phyloP scores from a whole-genome alignment of 2,113 vertebrate species.

The Poeciliopsis occidentalis region DNA sequence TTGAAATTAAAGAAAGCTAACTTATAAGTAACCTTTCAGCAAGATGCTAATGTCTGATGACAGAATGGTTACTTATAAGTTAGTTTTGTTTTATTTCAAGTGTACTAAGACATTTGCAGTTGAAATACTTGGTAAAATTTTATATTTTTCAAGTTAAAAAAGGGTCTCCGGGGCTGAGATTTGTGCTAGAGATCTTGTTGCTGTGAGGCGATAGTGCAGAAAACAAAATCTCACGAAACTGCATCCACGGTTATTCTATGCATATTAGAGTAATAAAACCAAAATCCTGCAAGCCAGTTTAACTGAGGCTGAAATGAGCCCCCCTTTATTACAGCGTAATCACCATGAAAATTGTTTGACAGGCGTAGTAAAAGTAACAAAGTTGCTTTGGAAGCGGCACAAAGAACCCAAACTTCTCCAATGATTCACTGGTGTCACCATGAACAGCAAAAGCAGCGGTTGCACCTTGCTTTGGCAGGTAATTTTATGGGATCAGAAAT shows the following conservation, averaged over 20 bases:
- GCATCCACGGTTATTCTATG: background rate
- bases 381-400: background rate
- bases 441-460: background rate
- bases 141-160: background rate
- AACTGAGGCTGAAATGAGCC: background rate
- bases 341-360: background rate
- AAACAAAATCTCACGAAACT: background rate
- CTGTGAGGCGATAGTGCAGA: too few species aligned
- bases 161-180: background rate
- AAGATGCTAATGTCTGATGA: too few species aligned
- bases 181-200: background rate
- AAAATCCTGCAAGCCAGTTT: background rate
- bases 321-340: background rate
- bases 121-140: too few species aligned
- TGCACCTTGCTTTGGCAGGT: background rate
- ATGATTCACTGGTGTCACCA: background rate
- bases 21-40: too few species aligned
- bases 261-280: background rate
- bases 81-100: too few species aligned
- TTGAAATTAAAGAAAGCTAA: too few species aligned
- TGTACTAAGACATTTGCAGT: too few species aligned
- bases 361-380: background rate
- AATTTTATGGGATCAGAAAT: slow-evolving; percentile 18
- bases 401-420: background rate
- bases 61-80: too few species aligned